Evolutionary conservation across 2,888 invertebrate genomes (phyloP).

Genomic region (Drosophila macrospina): DNA sequence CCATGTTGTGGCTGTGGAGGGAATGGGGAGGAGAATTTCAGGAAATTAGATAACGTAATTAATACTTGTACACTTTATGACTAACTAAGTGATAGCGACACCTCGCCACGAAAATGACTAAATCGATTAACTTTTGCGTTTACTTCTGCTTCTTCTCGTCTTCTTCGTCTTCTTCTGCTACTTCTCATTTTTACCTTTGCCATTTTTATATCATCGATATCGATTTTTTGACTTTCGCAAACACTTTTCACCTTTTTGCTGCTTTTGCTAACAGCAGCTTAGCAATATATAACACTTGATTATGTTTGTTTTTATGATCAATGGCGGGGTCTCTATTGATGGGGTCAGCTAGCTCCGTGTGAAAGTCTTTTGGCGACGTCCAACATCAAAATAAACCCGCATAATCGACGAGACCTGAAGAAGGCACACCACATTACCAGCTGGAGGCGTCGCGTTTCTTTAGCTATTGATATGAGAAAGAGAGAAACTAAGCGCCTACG

Average conservation of each 20-base stretch:
- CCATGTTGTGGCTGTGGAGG: constrained; percentile 84
- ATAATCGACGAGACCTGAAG: constrained; percentile 17
- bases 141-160: neutral
- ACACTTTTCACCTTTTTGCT: constrained; percentile 51
- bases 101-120: constrained; percentile 30
- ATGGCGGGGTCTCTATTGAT: constrained; percentile 6
- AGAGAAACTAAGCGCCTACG: neutral
- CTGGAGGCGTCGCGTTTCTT: constrained; percentile 6
- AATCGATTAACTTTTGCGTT: constrained; percentile 31
- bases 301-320: constrained; percentile 23
- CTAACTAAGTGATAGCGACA: constrained; percentile 33
- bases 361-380: constrained; percentile 58
- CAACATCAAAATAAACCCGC: constrained; percentile 29
- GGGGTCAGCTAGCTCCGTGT: constrained; percentile 20
- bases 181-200: constrained; percentile 60
- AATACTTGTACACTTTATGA: constrained; percentile 38
- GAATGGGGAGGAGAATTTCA: neutral
- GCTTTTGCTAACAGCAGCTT: neutral
- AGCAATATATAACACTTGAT: constrained; percentile 15
- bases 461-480: constrained; percentile 3
- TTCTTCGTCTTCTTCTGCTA: neutral
- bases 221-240: constrained; percentile 46
- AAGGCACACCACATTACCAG: constrained; percentile 40
- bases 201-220: constrained; percentile 55
- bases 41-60: constrained; percentile 15